These are phyloP conservation scores for Cynopterus sphinx DNA, from an alignment of 2,797 vertebrate genomes.

Conservation along the genomic window DNA sequence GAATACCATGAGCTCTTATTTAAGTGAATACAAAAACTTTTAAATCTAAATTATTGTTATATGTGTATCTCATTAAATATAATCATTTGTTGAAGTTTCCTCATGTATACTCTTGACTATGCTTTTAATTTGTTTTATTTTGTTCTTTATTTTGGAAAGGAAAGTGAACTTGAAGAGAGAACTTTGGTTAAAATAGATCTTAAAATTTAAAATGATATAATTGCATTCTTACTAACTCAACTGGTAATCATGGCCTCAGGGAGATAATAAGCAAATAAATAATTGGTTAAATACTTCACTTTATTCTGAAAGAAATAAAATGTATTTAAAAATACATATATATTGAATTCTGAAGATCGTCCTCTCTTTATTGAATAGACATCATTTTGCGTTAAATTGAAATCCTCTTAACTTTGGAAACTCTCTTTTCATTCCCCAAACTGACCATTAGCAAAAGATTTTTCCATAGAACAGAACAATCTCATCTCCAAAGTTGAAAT, in stretches of 20 bases:
- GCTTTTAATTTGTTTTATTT: not conserved
- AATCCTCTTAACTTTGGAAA: not conserved
- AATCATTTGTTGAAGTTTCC: not conserved
- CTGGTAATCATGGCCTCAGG: not conserved
- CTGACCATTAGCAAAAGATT: not conserved
- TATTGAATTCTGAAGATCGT: not conserved
- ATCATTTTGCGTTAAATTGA: not conserved
- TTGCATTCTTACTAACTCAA: not conserved
- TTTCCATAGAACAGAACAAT: not conserved
- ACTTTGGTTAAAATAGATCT: not conserved
- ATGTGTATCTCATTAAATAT: not conserved
- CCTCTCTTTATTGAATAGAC: not conserved
- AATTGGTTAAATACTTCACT: not conserved
- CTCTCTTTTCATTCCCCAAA: not conserved
- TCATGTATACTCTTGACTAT: not conserved
- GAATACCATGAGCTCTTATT: not conserved
- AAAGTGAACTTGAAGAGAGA: not conserved
- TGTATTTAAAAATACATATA: not conserved
- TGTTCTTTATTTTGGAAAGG: conserved; percentile 6
- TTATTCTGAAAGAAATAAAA: not conserved
- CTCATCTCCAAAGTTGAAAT: not conserved
- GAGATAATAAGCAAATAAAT: not conserved
- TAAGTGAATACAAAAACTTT: not conserved
- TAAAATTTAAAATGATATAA: not conserved
- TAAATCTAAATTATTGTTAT: not conserved